Percentiles rank a stretch among this genome's conserved stretches.
These are phyloP conservation scores for Vireo griseus DNA, from an alignment of 2,797 vertebrate genomes.

Conservation along the genomic window DNA sequence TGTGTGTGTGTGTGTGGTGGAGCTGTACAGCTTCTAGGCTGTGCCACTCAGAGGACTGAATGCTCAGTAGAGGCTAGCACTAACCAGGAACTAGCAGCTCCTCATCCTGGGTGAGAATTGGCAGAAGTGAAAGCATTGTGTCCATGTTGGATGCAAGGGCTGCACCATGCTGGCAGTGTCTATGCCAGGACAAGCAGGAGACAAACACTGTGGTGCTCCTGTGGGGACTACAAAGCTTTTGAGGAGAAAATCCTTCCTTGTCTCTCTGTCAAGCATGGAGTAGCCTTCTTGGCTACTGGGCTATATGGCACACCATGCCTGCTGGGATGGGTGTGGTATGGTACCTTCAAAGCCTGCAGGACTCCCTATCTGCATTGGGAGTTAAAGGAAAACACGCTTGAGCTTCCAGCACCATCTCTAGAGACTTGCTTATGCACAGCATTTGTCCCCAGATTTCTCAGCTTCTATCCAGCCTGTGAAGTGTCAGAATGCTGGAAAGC, in stretches of 20 bases:
- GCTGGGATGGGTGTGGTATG: neutral
- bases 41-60: neutral
- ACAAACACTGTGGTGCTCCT: rapidly evolving
- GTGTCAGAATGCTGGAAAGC: neutral
- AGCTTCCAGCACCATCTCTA: neutral
- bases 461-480: neutral
- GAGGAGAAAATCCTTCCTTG: neutral
- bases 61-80: neutral
- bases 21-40: neutral
- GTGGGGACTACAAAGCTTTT: neutral
- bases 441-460: neutral
- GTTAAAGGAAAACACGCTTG: neutral
- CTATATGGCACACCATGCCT: too few species aligned
- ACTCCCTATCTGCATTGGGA: neutral
- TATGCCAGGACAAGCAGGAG: neutral
- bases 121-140: rapidly evolving
- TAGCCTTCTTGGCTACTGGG: neutral
- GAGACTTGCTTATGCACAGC: neutral
- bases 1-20: neutral
- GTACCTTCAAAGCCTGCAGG: neutral
- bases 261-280: neutral
- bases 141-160: neutral
- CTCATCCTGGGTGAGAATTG: rapidly evolving
- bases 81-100: neutral
- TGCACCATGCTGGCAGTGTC: rapidly evolving